Base-by-base conservation (phyloP, 2,888 invertebrate species). In the Athetis lepigone region DNA sequence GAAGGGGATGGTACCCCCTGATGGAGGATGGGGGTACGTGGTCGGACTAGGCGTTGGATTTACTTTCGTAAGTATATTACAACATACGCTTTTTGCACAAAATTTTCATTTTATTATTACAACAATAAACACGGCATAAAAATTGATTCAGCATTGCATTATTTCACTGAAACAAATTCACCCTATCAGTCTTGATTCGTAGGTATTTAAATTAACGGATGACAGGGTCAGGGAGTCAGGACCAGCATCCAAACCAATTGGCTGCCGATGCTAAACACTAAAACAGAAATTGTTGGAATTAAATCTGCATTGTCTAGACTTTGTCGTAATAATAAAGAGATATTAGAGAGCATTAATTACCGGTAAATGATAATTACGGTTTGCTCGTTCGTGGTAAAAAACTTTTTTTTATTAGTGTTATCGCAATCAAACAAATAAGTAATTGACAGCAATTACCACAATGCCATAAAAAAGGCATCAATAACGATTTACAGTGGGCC, bases 21-120 rank as follows among this genome's bases (percentile, higher is more conserved):
- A 97, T 78, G 98, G 98, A 4, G 98, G 98, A 0, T 98, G 97
- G 97, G 98, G 98, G 0, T 97, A 97, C 88, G 90, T 97, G 52
- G 96, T 98, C 13, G 96, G 97, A 36, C 81, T 97, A 9, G 97
- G 97, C 19, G 96, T 97, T 83, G 96, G 97, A 75, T 88, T 97
- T 67, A 96, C 97, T 40, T 97, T 97, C 86, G 97, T 98, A 94
- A 97, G 97, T 96, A 73, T 64, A 13, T 11, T 33, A 36, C 4
- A 46, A 5, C 0, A n/a, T 27, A 39, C n/a, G 0, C 2, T 55
- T 47, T 47, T 42, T 47, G 36, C 8, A n/a, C 36, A 7, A 36
- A 29, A 33, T 23, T 11, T 13, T 8, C 2, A 19, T 47, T 37
- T 18, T 13, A 19, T 11, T 19, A 36, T 37, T 16, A 9, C 13